These are phyloP conservation scores for Tetramorium parvispinum DNA, from an alignment of 1,140 invertebrate genomes.

Conservation along the genomic window DNA sequence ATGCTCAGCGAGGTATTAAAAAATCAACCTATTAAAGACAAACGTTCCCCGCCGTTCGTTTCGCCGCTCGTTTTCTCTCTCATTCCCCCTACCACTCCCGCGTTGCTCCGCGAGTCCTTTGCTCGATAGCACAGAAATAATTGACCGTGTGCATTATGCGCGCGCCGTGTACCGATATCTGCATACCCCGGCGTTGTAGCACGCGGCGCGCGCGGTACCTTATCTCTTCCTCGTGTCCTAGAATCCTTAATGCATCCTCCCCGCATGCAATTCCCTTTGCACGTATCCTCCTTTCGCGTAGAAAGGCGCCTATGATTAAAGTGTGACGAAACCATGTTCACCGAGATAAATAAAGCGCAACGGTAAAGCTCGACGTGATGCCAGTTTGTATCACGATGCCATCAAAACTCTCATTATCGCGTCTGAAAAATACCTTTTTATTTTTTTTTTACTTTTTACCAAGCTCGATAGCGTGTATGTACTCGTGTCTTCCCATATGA, in stretches of 20 bases:
- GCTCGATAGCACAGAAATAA: conserved; percentile 53
- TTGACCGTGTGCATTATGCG: conserved; percentile 59
- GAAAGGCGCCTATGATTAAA: conserved; percentile 9
- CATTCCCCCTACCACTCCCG: not conserved
- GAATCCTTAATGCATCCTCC: conserved; percentile 60
- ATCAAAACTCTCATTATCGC: conserved; percentile 38
- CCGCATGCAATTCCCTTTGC: conserved; percentile 35
- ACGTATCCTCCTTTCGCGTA: conserved; percentile 3
- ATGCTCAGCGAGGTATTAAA: conserved; percentile 31
- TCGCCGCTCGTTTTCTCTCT: not conserved
- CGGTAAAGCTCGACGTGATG: conserved; percentile 1
- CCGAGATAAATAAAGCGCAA: conserved; percentile 40
- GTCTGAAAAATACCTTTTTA: not conserved
- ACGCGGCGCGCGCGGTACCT: not conserved
- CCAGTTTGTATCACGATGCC: conserved; percentile 10
- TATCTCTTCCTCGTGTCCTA: conserved; percentile 60
- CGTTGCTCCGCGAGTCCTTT: conserved; percentile 15
- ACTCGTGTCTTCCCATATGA: not conserved
- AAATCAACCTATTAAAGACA: conserved; percentile 24
- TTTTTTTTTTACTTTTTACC: not conserved
- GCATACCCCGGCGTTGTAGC: not conserved
- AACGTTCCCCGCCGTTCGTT: not conserved
- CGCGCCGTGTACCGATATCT: conserved; percentile 29
- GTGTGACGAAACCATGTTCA: conserved; percentile 8
- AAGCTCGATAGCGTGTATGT: not conserved